Percentiles rank a stretch among this genome's conserved stretches.
phyloP scores from a whole-genome alignment of 2,113 vertebrate species.

The Diphyllodes magnificus region DNA sequence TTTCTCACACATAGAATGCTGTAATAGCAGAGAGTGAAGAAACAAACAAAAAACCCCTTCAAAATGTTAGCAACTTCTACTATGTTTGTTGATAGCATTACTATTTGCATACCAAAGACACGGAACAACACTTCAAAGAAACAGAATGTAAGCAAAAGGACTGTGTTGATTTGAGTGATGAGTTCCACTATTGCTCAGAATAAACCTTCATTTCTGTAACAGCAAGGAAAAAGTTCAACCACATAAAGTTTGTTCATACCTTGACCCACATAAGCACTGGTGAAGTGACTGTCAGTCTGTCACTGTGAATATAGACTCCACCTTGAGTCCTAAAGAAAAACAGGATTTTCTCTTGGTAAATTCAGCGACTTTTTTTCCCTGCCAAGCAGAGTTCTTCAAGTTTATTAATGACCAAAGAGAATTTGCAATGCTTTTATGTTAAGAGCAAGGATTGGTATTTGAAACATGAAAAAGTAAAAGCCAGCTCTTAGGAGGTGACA shows the following conservation, averaged over 20 bases:
- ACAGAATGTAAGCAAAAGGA: not conserved
- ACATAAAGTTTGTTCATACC: constrained; percentile 67
- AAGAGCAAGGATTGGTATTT: not conserved
- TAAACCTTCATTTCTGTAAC: not conserved
- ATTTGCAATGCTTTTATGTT: not conserved
- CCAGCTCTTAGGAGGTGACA: not conserved
- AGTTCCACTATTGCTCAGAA: not conserved
- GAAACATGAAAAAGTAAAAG: not conserved
- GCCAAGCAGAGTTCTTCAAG: not conserved
- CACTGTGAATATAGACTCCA: constrained; percentile 82
- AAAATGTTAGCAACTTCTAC: not conserved
- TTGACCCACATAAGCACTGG: constrained; percentile 96
- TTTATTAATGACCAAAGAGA: not conserved
- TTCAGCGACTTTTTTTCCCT: not conserved
- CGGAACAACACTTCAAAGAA: not conserved
- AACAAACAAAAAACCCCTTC: not conserved
- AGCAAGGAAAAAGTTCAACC: not conserved
- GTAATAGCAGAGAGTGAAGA: not conserved
- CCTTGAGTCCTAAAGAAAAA: constrained; percentile 82
- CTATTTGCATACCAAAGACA: constrained; percentile 9
- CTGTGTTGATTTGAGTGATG: not conserved
- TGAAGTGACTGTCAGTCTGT: constrained; percentile 87
- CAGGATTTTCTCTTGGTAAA: not conserved
- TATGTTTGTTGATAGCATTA: not conserved
- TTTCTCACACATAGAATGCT: not conserved